A percentile compares a stretch with the other conserved stretches of the same genome.
Conservation (phyloP, 2,888 invertebrate species). For the Heliothis peltigera region DNA sequence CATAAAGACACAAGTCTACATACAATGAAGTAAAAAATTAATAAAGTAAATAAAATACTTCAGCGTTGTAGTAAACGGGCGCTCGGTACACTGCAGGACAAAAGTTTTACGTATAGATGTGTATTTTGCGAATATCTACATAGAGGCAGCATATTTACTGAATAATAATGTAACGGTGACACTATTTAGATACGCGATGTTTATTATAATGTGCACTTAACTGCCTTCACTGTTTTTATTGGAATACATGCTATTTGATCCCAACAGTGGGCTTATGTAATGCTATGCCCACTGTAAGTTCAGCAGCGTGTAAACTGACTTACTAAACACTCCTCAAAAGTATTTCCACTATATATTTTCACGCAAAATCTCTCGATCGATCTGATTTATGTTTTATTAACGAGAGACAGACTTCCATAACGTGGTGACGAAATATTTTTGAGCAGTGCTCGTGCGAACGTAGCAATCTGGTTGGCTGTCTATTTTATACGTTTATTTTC, state of each 20-base stretch:
- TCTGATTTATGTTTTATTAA: constrained; percentile 65
- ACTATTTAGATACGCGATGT: constrained; percentile 75
- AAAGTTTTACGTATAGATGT: constrained; percentile 78
- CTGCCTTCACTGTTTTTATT: constrained; percentile 76
- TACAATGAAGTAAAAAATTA: constrained; percentile 47
- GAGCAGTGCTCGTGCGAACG: constrained; percentile 57
- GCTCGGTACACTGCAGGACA: constrained; percentile 75
- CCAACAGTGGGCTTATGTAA: too few relatives aligned
- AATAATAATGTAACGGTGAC: constrained; percentile 72
- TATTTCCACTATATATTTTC: constrained; percentile 60
- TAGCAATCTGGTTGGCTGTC: constrained; percentile 77
- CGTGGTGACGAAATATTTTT: constrained; percentile 65
- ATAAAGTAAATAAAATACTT: constrained; percentile 54
- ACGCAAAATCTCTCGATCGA: constrained; percentile 69
- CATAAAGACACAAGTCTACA: constrained; percentile 17
- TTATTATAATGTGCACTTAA: constrained; percentile 76
- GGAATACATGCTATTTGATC: constrained; percentile 27
- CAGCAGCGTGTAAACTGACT: constrained; percentile 40
- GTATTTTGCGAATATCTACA: constrained; percentile 88
- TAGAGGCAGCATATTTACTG: constrained; percentile 87
- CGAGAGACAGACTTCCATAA: constrained; percentile 67
- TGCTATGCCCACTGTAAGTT: not conserved
- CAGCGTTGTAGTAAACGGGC: constrained; percentile 43
- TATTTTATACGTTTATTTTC: constrained; percentile 66
- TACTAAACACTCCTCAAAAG: constrained; percentile 64